Base-by-base conservation (phyloP, 2,888 invertebrate genomes). In the Geotrupes spiniger region DNA sequence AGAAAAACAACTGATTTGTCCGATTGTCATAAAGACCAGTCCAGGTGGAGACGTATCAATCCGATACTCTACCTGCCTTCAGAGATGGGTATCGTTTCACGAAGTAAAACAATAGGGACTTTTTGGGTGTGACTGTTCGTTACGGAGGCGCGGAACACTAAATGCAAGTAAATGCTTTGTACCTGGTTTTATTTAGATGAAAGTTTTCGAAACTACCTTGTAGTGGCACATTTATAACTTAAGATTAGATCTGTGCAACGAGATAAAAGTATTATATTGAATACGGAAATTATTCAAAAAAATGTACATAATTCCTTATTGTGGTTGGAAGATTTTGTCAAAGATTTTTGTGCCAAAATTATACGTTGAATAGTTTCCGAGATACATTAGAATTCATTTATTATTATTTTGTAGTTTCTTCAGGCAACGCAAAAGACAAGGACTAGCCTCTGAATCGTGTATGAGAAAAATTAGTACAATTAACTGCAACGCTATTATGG, bases 31-130 rank as follows among this genome's bases (percentile, higher is more conserved):
- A 38, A 54, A 58, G 56, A 57, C 54, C 51, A 46, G 39, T 40
- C 46, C 36, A 56, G 52, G 57, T 55, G 56, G 54, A 62, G 57
- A 63, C 60, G 57, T 61, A 63, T 63, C 63, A 62, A 62, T 62
- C 57, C 59, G 47, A 52, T 57, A 59, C 57, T 56, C 53, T 37
- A 60, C 54, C 59, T 58, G 56, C 53, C 40, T 8, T 33, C 15
- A 15, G 31, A 37, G 42, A 45, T 42, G 41, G 38, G 40, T 52
- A 46, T 43, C 49, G 37, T 14, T 42, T 43, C 43, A 42, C 46
- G 44, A 42, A 21, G 10, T 33, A 33, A 33, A 33, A 58, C 58
- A 58, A 58, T 58, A 50, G 54, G 21, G 53, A 44, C 46, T 47
- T 28, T 41, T 47, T 40, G 54, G 54, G 58, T 54, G 58, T 58